Base-by-base conservation (phyloP, 2,888 invertebrate genomes). In the Onchidella celtica region DNA sequence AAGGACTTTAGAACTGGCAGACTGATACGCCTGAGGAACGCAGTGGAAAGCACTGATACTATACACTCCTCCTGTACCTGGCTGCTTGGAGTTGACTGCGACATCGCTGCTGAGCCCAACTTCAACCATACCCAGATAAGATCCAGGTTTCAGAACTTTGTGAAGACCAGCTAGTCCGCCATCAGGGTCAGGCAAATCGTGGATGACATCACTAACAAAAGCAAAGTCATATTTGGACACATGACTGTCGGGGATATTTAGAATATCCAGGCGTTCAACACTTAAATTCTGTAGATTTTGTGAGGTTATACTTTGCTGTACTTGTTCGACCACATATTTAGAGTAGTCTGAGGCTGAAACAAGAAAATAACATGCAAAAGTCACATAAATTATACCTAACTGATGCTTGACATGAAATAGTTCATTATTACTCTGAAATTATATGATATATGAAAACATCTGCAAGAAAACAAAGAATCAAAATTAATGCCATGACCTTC, bases 1-100 rank as follows among this genome's bases (percentile, higher is more conserved):
- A 6, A n/a, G n/a, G 9, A 32, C 9, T 3, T 11, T 66, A 32
- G 66, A 66, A 27, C 4, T 34, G 6, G 17, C 66, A 32, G 6
- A 11, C 14, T 32, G 66, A n/a, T 61, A 61, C 4, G 61, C 61
- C 61, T 61, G 11, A 61, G 61, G 61, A 21, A 61, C 61, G n/a
- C 66, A 66, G 66, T 66, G 29, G n/a, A 66, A 66, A 32, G 34
- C 34, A 34, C 66, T 66, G 32, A 66, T n/a, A n/a, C 29, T 9
- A 32, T 66, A 66, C 9, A 29, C 29, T 14, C 6, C 21, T 3
- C 9, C 29, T 11, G 32, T 17, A 11, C 66, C 66, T 11, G 34
- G 66, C 6, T 11, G 11, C 4, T 66, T n/a, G 17, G 17, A 29
- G 14, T 29, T 29, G 29, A 34, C 29, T 32, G n/a, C 29, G 34